Evolutionary conservation across 30 jellyfish, hydroid and myxozoan species (phyloP), one percentile per base, ranked within the genome.

Genomic region (Clytia hemisphaerica): DNA sequence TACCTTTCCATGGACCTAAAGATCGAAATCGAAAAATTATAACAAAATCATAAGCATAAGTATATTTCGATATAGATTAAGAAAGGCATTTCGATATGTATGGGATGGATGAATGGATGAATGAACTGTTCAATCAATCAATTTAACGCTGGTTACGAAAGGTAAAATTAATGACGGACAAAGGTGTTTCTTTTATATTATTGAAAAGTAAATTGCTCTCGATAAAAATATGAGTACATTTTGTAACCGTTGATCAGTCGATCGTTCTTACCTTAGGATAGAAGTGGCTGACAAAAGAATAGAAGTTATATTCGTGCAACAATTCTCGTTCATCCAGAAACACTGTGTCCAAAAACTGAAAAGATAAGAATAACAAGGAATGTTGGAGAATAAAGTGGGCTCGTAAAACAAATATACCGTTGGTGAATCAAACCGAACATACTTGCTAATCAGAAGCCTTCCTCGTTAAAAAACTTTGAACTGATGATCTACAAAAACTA

Each of bases 291-390:
- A 72, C 83, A 46, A 88, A 88, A 10, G 93, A 47, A 45, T 72
- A 88, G 69, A 77, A 81, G 2, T 71, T 38, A 2, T 80, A 55
- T 26, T 54, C 55, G 32, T 88, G 70, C 26, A 88, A 51, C n/a
- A 80, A 61, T 38, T 73, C 94, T 45, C 97, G 64, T 19, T 88
- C 94, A 27, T 88, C 97, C 6, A 93, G 83, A 50, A 88, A 85
- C 16, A 88, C 40, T 19, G 89, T 70, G 37, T 88, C 94, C 50
- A 88, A 48, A 65, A 72, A 88, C 97, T 88, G 73, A 59, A 75
- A 78, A 16, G 29, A 18, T 0, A 22, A 24, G 30, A 24, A 57
- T 27, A 46, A 49, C 33, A 51, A 35, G 27, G 3, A 32, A 26
- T 4, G 3, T 35, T 7, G 50, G 5, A 9, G 7, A 7, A 16